phyloP scores from a whole-genome alignment of 2,113 vertebrate genomes.

The Microcebus ravelobensis region DNA sequence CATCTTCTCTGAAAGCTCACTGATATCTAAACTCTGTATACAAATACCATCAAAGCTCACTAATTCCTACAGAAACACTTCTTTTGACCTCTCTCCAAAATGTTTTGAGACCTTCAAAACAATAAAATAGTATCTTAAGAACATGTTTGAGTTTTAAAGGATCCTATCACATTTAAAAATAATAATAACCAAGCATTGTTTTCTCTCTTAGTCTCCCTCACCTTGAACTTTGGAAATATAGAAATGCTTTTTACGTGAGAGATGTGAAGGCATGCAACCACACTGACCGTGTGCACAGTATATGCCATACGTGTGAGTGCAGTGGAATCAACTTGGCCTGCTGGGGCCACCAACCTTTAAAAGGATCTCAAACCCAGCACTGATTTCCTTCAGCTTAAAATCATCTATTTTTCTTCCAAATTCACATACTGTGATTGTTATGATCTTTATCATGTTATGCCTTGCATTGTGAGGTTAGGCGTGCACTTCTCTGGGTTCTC shows the following conservation, averaged over 20 bases:
- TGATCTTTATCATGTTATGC: background rate
- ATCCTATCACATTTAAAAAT: background rate
- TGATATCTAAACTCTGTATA: background rate
- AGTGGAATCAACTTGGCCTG: background rate
- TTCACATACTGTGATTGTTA: background rate
- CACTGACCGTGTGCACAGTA: background rate
- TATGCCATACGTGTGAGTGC: background rate
- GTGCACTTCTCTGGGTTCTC: background rate
- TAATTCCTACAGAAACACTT: background rate
- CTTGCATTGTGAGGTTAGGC: background rate
- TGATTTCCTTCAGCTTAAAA: background rate
- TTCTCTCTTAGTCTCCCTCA: background rate
- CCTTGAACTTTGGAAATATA: conserved; percentile 22
- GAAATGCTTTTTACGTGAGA: background rate
- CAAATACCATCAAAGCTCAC: background rate
- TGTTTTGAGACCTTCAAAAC: background rate
- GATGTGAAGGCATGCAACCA: background rate
- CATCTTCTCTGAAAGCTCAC: background rate
- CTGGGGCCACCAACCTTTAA: background rate
- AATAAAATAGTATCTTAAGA: conserved; percentile 9
- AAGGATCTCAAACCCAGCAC: background rate
- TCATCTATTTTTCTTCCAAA: background rate
- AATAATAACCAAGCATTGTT: background rate
- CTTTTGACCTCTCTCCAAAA: background rate
- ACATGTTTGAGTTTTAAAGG: background rate